These are phyloP conservation scores for Ciconia boyciana DNA, from an alignment of 2,113 vertebrate genomes.

Conservation along the genomic window DNA sequence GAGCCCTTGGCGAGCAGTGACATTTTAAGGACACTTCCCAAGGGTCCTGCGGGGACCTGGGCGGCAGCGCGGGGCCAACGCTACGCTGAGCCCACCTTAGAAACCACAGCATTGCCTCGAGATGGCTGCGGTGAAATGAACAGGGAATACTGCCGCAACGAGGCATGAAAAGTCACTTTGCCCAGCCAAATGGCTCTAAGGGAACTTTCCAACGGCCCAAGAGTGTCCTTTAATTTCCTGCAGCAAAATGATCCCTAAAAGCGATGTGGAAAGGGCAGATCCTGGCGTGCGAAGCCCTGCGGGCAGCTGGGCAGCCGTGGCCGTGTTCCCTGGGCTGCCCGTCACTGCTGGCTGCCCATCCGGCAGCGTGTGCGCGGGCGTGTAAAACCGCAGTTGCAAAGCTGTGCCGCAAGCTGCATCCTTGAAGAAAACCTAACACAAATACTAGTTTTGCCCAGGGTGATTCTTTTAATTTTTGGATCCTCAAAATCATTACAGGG, in stretches of 20 bases:
- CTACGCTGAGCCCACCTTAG: fast-evolving
- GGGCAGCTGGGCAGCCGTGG: not conserved
- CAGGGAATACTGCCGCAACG: fast-evolving
- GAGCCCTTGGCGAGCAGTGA: not conserved
- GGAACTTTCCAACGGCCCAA: not conserved
- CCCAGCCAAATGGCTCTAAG: not conserved
- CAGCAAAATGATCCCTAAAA: not conserved
- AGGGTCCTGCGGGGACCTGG: not conserved
- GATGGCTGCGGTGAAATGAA: not conserved
- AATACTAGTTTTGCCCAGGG: not conserved
- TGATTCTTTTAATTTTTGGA: not conserved
- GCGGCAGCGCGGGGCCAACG: fast-evolving
- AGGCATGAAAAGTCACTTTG: not conserved
- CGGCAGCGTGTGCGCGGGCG: fast-evolving
- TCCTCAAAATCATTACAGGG: not conserved
- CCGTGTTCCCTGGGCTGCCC: fast-evolving
- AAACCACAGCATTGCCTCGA: not conserved
- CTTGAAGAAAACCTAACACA: not conserved
- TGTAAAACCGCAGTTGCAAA: not conserved
- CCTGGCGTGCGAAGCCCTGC: fast-evolving
- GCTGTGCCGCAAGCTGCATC: not conserved
- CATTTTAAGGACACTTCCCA: not conserved
- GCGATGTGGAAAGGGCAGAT: not conserved
- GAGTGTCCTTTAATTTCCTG: not conserved
- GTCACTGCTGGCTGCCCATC: not conserved